phyloP scores from a whole-genome alignment of 2,113 vertebrate species.

The Tachysurus fulvidraco region DNA sequence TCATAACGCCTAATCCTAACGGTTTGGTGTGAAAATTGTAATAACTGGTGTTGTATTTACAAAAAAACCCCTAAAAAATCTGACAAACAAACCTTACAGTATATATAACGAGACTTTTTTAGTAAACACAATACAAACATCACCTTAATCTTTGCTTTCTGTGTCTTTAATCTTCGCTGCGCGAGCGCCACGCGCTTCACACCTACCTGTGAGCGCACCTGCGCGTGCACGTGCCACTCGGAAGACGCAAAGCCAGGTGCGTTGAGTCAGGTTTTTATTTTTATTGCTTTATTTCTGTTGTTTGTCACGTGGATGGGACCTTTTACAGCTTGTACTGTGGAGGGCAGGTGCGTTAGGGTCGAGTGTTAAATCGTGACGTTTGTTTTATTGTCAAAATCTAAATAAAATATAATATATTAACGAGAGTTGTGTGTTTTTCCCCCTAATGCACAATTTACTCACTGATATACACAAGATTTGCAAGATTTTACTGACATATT shows the following conservation, averaged over 20 bases:
- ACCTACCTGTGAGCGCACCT: constrained; percentile 34
- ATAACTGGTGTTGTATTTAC: background rate
- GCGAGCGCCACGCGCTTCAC: constrained; percentile 28
- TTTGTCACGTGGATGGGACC: background rate
- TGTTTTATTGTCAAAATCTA: background rate
- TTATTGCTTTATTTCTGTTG: background rate
- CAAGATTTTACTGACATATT: background rate
- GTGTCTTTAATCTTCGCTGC: background rate
- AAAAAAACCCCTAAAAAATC: too few species aligned
- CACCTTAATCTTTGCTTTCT: background rate
- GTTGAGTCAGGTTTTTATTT: background rate
- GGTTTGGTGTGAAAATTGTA: background rate
- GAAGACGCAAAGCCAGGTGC: background rate
- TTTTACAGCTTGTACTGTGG: background rate
- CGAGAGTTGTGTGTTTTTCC: background rate
- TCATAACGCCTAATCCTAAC: background rate
- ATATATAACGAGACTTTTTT: background rate
- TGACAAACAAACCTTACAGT: too few species aligned
- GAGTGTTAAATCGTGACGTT: background rate
- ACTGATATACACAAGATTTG: background rate
- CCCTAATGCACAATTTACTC: background rate
- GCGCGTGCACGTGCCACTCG: background rate
- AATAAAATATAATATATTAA: background rate
- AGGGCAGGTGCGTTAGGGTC: background rate
- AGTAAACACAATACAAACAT: background rate